phyloP scores from a whole-genome alignment of 2,797 vertebrate genomes.

The Urosaurus nigricauda region DNA sequence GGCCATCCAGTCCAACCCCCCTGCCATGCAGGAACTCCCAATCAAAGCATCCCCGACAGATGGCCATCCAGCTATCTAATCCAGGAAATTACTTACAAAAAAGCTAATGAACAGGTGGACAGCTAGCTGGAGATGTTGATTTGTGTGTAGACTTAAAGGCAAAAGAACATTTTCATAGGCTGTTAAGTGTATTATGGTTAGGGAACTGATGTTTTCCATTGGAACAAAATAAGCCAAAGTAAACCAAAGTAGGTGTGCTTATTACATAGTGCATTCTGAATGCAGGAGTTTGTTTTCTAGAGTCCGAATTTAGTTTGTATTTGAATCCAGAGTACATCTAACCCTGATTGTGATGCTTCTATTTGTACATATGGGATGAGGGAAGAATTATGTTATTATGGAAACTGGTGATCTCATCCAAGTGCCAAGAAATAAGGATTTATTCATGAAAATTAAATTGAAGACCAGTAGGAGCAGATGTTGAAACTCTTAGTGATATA shows the following conservation, averaged over 20 bases:
- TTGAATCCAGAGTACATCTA: neutral
- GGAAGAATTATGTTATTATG: neutral
- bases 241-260: neutral
- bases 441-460: neutral
- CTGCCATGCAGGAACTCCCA: too few species aligned
- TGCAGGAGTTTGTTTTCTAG: neutral
- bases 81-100: conserved; percentile 9
- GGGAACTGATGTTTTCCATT: neutral
- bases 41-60: too few species aligned
- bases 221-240: neutral
- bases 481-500: neutral
- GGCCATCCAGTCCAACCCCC: too few species aligned
- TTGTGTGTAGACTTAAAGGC: neutral
- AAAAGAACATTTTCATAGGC: neutral
- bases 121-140: neutral
- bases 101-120: neutral
- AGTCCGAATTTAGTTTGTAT: neutral
- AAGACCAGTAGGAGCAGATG: conserved; percentile 14
- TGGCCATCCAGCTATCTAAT: too few species aligned
- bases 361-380: neutral
- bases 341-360: neutral
- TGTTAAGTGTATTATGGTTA: neutral
- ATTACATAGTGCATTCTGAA: neutral
- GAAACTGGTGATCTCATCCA: neutral
- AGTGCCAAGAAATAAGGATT: neutral